Evolutionary conservation across 2,113 vertebrate genomes (phyloP).

Genomic region (Eulemur macaco): DNA sequence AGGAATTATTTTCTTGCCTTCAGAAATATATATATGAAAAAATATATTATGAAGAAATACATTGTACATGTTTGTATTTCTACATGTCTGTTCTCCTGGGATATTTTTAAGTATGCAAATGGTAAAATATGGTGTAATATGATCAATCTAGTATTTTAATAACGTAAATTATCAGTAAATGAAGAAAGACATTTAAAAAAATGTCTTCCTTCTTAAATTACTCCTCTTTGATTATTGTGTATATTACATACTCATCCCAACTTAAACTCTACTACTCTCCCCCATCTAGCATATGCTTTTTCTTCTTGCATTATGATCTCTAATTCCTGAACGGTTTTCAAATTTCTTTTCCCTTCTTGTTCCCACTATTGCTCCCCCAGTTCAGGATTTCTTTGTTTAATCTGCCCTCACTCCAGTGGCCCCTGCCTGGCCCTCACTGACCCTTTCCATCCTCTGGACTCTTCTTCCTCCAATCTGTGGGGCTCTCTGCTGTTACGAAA

Average conservation of each 20-base stretch:
- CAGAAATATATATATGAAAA: not conserved
- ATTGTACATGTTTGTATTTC: not conserved
- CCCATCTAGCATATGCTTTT: not conserved
- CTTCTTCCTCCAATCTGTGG: not conserved
- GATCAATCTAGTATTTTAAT: not conserved
- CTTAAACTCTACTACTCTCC: not conserved
- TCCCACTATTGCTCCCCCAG: not conserved
- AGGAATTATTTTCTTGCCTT: not conserved
- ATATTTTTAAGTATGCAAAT: not conserved
- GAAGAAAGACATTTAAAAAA: not conserved
- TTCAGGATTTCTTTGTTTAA: not conserved
- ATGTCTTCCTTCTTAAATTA: not conserved
- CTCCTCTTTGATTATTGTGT: not conserved
- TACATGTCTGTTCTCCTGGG: not conserved
- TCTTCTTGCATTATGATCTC: not conserved
- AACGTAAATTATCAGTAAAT: too few species aligned
- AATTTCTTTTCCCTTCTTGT: not conserved
- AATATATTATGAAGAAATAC: not conserved
- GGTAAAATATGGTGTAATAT: not conserved
- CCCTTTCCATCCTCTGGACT: not conserved
- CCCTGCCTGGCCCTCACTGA: not conserved
- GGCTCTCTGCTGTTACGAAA: not conserved
- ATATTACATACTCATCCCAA: not conserved
- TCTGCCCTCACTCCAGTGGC: not conserved
- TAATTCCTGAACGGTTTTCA: not conserved